Evolutionary conservation across 1,140 invertebrate species (phyloP).

Genomic region (Drosophila auraria): DNA sequence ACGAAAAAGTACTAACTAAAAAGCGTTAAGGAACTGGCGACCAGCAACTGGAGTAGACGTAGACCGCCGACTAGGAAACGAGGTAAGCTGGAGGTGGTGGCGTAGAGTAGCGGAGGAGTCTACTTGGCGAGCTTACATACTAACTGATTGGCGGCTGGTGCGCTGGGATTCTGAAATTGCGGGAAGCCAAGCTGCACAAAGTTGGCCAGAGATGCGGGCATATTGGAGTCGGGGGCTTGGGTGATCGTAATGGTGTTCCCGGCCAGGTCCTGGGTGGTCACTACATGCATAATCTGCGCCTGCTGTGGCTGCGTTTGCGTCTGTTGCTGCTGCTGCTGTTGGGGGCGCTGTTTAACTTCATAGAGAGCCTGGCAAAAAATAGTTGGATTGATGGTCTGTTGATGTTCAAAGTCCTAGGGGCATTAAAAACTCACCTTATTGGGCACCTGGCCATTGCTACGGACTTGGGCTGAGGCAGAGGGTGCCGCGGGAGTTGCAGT

Average conservation of each 20-base stretch:
- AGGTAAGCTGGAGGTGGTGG: slow-evolving; percentile 16
- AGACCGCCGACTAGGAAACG: slow-evolving; percentile 54
- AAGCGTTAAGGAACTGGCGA: slow-evolving; percentile 37
- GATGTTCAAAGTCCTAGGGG: neutral
- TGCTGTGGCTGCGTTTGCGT: slow-evolving; percentile 48
- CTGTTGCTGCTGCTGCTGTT: slow-evolving; percentile 46
- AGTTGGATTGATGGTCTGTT: too few species aligned
- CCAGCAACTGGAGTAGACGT: slow-evolving; percentile 12
- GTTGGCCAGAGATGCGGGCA: slow-evolving; percentile 69
- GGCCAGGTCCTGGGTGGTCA: slow-evolving; percentile 70
- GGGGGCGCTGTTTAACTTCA: slow-evolving; percentile 35
- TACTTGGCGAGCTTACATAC: slow-evolving; percentile 69
- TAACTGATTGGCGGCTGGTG: slow-evolving; percentile 48
- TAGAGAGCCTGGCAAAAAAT: slow-evolving; percentile 6
- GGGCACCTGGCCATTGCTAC: slow-evolving; percentile 26
- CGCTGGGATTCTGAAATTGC: slow-evolving; percentile 68
- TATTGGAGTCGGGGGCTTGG: slow-evolving; percentile 70
- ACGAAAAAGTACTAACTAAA: slow-evolving; percentile 12
- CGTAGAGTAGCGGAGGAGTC: neutral
- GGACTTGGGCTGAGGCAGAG: slow-evolving; percentile 1
- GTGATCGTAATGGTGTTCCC: slow-evolving; percentile 81
- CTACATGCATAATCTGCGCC: slow-evolving; percentile 76
- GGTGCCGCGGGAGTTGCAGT: slow-evolving; percentile 4
- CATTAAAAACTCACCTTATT: slow-evolving; percentile 9
- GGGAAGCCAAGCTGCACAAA: slow-evolving; percentile 74